Evolutionary conservation across 2,113 vertebrate genomes (phyloP).

Genomic region (Euleptes europaea): DNA sequence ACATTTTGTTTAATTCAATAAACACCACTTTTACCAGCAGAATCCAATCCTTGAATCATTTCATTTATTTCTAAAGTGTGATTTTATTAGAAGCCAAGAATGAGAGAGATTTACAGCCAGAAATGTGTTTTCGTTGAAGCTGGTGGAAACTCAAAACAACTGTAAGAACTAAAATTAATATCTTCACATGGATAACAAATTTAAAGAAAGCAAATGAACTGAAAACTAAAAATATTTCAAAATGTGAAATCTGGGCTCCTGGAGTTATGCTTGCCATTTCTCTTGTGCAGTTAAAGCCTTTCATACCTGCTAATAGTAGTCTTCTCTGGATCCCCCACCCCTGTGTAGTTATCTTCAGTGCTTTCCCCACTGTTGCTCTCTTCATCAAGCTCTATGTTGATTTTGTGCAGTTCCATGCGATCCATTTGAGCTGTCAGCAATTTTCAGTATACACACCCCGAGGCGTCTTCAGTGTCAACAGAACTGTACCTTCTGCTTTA

Average conservation of each 20-base stretch:
- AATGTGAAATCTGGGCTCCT: not conserved
- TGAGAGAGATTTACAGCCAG: no score
- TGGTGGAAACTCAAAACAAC: no score
- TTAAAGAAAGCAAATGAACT: no score
- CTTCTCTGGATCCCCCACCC: constrained; percentile 81
- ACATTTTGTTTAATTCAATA: not conserved
- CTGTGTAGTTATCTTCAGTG: constrained; percentile 79
- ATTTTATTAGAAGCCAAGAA: no score
- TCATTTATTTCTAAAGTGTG: not conserved
- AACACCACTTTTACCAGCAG: not conserved
- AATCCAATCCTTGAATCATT: not conserved
- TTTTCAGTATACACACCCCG: constrained; percentile 57
- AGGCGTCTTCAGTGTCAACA: constrained; percentile 73
- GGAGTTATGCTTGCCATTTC: not conserved
- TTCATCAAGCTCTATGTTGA: constrained; percentile 84
- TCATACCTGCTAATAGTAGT: constrained; percentile 83
- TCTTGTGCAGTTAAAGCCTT: not conserved
- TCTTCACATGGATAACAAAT: no score
- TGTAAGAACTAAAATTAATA: no score
- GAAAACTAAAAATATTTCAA: not conserved
- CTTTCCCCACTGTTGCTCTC: constrained; percentile 87
- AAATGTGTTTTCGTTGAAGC: no score
- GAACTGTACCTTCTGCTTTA: constrained; percentile 45
- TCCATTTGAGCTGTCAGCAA: constrained; percentile 79
- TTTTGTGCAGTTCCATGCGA: constrained; percentile 89